Evolutionary conservation across 37 sponge, comb jelly and placozoan species (phyloP), one percentile per base, ranked within the genome.

Genomic region (Corticium candelabrum): DNA sequence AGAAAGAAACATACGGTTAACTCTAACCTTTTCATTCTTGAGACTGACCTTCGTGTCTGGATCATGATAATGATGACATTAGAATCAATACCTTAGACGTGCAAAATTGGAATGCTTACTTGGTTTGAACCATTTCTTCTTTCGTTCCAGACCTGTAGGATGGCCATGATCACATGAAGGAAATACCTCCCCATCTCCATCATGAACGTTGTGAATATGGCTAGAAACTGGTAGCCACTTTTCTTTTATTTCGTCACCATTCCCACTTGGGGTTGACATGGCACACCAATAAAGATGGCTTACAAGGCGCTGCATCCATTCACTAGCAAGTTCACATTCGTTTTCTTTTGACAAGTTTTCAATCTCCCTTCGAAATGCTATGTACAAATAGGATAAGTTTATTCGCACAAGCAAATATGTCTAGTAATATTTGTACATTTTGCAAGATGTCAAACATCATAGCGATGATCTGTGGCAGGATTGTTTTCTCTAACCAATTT

Each of bases 271-370:
- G 68, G 83, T 79, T 4, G 87, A 86, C 3, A 39, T 74, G 68
- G 85, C 83, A 85, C 82, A 78, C 86, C 86, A 85, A 34, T 86
- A 86, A 11, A 86, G 69, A 37, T 86, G 87, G 76, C 79, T 85
- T 3, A 80, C 37, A 37, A 85, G 57, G 41, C 86, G 80, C 38
- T 76, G 75, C 56, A 34, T 76, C 82, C 86, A 85, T 2, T 81
- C 78, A 15, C 74, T 74, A 35, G 76, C 78, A 21, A 77, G 37
- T 2, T 40, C 75, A 74, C 85, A 84, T n/a, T 80, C 76, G 36
- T 81, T 85, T 15, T 85, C 78, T 39, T 85, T 85, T 0, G 82
- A 41, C 37, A 81, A 29, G 11, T 34, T 31, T 0, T 40, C 73
- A 3, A 85, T 1, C 27, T 85, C 80, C 32, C 76, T 85, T 29